These are phyloP conservation scores for Siphlonurus alternatus DNA, from an alignment of 2,888 invertebrate genomes.

Conservation along the genomic window DNA sequence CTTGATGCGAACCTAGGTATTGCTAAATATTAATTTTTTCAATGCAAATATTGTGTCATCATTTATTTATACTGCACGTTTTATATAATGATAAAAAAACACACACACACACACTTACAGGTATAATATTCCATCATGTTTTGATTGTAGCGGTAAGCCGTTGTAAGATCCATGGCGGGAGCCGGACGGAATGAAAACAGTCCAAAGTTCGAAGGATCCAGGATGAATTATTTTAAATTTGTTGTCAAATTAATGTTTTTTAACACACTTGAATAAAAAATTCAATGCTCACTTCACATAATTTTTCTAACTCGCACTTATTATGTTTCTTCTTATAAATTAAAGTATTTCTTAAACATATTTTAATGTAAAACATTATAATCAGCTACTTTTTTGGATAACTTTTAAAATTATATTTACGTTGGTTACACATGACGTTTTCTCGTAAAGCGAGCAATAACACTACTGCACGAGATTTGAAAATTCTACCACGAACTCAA, in stretches of 20 bases:
- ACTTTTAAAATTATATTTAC: not conserved
- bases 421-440: not conserved
- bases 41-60: too few species aligned
- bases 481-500: not conserved
- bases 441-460: not conserved
- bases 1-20: too few species aligned
- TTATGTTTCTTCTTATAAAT: not conserved
- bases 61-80: too few species aligned
- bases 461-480: not conserved
- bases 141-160: conserved; percentile 90
- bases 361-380: not conserved
- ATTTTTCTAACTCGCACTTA: not conserved
- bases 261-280: not conserved
- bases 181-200: conserved; percentile 21
- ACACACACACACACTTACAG: conserved; percentile 49
- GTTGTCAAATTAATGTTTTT: not conserved
- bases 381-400: not conserved
- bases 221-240: conserved; percentile 12
- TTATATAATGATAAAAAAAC: too few species aligned
- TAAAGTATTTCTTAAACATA: not conserved
- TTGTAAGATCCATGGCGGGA: conserved; percentile 74
- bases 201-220: conserved; percentile 21
- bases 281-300: not conserved
- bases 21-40: too few species aligned
- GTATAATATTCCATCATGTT: conserved; percentile 99